Evolutionary conservation across 1,140 invertebrate genomes (phyloP).

Genomic region (Geopemphigus sp.): DNA sequence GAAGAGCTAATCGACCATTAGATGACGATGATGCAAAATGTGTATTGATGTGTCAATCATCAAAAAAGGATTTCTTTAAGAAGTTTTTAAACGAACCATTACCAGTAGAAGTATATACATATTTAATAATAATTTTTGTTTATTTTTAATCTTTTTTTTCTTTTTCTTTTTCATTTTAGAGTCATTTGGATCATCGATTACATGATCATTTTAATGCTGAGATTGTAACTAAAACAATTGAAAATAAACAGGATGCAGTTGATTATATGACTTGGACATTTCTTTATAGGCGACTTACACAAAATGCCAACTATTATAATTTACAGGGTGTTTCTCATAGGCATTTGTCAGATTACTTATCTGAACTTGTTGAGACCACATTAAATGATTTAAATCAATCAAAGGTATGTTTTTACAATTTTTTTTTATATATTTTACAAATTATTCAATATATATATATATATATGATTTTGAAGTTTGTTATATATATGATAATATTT

Average conservation of each 20-base stretch:
- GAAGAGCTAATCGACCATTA: slow-evolving; percentile 82
- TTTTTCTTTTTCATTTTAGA: slow-evolving; percentile 58
- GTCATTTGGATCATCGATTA: slow-evolving; percentile 92
- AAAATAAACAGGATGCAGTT: slow-evolving; percentile 99
- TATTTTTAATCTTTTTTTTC: neutral
- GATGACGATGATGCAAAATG: slow-evolving; percentile 94
- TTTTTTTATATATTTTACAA: neutral
- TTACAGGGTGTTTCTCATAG: slow-evolving; percentile 94
- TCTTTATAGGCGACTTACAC: slow-evolving; percentile 92
- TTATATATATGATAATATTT: neutral
- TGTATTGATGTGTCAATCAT: slow-evolving; percentile 93
- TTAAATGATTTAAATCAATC: slow-evolving; percentile 93
- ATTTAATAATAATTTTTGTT: neutral
- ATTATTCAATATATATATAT: too few relatives aligned
- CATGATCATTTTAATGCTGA: slow-evolving; percentile 99
- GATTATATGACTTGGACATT: slow-evolving; percentile 99
- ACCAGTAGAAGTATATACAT: slow-evolving; percentile 76
- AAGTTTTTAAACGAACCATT: slow-evolving; percentile 97
- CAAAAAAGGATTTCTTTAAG: slow-evolving; percentile 98
- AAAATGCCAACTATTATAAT: slow-evolving; percentile 99
- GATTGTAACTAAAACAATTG: slow-evolving; percentile 98
- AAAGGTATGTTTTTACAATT: slow-evolving; percentile 61
- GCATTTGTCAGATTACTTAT: slow-evolving; percentile 97
- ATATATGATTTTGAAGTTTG: too few relatives aligned
- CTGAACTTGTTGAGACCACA: slow-evolving; percentile 96